A percentile compares a stretch with the other conserved stretches of the same genome.
phyloP scores from a whole-genome alignment of 1,140 invertebrate genomes.

The Thalassaphorura encarpata region DNA sequence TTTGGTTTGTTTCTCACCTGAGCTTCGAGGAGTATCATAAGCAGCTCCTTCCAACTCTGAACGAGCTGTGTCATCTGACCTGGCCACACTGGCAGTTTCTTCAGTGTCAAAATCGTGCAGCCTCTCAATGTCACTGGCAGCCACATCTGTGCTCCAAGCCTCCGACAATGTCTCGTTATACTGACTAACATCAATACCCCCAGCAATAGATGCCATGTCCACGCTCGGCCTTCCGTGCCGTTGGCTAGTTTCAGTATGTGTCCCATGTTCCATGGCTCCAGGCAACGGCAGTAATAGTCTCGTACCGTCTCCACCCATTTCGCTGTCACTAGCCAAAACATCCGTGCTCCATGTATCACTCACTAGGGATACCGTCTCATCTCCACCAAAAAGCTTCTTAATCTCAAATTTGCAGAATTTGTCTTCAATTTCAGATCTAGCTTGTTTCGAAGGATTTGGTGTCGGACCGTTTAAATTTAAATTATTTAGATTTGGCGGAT shows the following conservation, averaged over 20 bases:
- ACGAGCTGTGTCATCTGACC: conserved; percentile 60
- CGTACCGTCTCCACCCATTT: conserved; percentile 45
- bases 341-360: conserved; percentile 97
- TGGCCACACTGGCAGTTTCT: conserved; percentile 61
- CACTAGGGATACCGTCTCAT: conserved; percentile 89
- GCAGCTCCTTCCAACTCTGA: conserved; percentile 49
- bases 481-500: conserved; percentile 30
- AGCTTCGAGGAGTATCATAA: conserved; percentile 29
- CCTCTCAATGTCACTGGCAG: conserved; percentile 87
- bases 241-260: no score
- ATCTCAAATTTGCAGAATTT: conserved; percentile 99
- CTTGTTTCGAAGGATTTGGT: conserved; percentile 18
- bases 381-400: conserved; percentile 45
- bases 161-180: conserved; percentile 21
- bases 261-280: not conserved
- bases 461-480: conserved; percentile 25
- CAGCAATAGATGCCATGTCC: not conserved
- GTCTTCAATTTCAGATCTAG: conserved; percentile 84
- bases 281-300: not conserved
- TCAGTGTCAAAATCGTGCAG: conserved; percentile 79
- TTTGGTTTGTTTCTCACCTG: no score
- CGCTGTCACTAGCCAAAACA: conserved; percentile 87
- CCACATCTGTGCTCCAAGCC: conserved; percentile 94
- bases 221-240: no score
- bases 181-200: not conserved